Percentiles rank a stretch among this genome's conserved stretches.
Evolutionary conservation across 1,140 invertebrate genomes (phyloP).

Genomic region (Macrobrachium rosenbergii): DNA sequence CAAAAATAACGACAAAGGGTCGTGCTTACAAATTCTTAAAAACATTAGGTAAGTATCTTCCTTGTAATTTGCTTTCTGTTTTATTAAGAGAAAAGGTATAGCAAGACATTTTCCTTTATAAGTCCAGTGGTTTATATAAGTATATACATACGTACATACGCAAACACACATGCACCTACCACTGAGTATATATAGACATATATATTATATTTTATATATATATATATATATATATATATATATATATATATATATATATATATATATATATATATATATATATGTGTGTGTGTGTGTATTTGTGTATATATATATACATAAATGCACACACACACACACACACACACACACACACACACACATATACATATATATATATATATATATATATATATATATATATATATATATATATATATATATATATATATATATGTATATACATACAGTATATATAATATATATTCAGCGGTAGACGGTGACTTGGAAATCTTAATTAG

Average conservation of each 20-base stretch:
- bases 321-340: not conserved
- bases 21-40: too few species aligned
- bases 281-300: not conserved
- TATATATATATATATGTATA: conserved; percentile 13
- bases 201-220: not conserved
- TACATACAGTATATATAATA: conserved; percentile 17
- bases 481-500: too few species aligned
- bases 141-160: too few species aligned
- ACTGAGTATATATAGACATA: not conserved
- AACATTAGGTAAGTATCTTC: too few species aligned
- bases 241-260: conserved; percentile 21
- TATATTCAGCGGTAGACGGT: not conserved
- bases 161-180: too few species aligned
- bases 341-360: not conserved
- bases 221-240: conserved; percentile 15
- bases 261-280: conserved; percentile 19
- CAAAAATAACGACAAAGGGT: too few species aligned
- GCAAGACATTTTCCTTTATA: too few species aligned
- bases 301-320: not conserved
- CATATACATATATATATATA: not conserved
- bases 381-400: conserved; percentile 14
- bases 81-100: too few species aligned
- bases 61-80: too few species aligned
- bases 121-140: too few species aligned
- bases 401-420: not conserved